Percentiles rank a stretch among this genome's conserved stretches.
phyloP scores from a whole-genome alignment of 2,888 invertebrate genomes.

The Geophilus truncorum region DNA sequence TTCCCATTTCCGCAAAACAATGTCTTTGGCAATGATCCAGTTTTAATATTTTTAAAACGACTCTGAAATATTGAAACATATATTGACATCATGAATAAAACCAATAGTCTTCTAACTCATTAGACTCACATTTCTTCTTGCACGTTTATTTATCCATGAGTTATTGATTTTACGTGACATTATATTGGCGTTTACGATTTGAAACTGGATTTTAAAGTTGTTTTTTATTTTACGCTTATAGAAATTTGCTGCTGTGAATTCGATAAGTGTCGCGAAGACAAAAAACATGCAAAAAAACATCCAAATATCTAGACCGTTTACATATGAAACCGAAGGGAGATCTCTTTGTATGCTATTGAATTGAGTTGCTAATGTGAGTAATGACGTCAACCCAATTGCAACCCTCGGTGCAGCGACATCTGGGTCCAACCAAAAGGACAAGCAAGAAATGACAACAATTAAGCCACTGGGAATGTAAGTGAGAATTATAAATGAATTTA shows the following conservation, averaged over 20 bases:
- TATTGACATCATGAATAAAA: too few species aligned
- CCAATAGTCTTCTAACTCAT: too few species aligned
- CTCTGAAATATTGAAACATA: too few species aligned
- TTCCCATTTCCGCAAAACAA: too few species aligned
- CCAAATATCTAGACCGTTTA: slow-evolving; percentile 38
- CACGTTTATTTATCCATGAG: too few species aligned
- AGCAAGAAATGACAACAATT: slow-evolving; percentile 35
- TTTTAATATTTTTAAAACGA: too few species aligned
- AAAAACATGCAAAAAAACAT: slow-evolving; percentile 36
- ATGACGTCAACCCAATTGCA: slow-evolving; percentile 36
- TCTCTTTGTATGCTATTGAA: slow-evolving; percentile 33
- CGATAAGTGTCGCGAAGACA: slow-evolving; percentile 36
- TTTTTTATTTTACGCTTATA: background rate
- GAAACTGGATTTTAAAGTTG: too few species aligned
- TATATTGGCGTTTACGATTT: too few species aligned
- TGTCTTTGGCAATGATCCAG: too few species aligned
- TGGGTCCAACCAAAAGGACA: slow-evolving; percentile 37
- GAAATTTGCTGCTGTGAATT: slow-evolving; percentile 27
- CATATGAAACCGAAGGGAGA: slow-evolving; percentile 37
- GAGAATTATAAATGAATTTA: background rate
- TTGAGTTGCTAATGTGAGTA: slow-evolving; percentile 38
- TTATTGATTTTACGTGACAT: too few species aligned
- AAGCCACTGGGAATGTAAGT: background rate
- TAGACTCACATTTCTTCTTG: too few species aligned
- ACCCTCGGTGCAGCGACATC: slow-evolving; percentile 35